Evolutionary conservation across 2,113 vertebrate genomes (phyloP).

Genomic region (Neogobius melanostomus): DNA sequence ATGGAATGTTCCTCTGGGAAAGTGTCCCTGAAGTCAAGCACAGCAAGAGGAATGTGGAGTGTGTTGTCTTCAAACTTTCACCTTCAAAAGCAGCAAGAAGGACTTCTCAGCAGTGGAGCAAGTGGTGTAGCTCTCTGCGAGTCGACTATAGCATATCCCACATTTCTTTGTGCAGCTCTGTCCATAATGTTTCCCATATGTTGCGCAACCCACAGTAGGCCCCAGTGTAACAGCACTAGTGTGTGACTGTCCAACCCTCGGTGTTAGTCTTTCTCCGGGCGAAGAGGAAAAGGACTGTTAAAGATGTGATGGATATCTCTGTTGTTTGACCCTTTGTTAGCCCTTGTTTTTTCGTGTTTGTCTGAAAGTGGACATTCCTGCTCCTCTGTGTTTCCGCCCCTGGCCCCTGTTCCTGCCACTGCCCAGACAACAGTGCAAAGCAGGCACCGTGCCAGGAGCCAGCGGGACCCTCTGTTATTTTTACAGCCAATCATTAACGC

Average conservation of each 20-base stretch:
- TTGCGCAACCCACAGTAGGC: slow-evolving; percentile 7
- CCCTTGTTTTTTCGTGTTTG: slow-evolving; percentile 31
- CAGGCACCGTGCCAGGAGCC: slow-evolving; percentile 1
- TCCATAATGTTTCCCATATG: not conserved
- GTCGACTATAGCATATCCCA: not conserved
- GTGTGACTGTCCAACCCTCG: slow-evolving; percentile 1
- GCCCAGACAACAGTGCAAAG: not conserved
- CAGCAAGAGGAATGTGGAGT: not conserved
- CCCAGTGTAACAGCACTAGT: not conserved
- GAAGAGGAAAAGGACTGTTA: slow-evolving; percentile 23
- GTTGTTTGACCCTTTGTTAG: slow-evolving; percentile 9
- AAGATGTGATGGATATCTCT: not conserved
- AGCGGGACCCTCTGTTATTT: slow-evolving; percentile 7
- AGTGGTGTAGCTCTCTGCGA: not conserved
- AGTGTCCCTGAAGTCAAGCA: slow-evolving; percentile 1
- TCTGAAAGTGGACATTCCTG: slow-evolving; percentile 51
- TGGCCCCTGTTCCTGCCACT: slow-evolving; percentile 18
- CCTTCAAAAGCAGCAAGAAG: not conserved
- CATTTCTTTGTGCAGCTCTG: not conserved
- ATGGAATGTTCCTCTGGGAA: slow-evolving; percentile 37
- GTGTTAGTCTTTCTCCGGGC: slow-evolving; percentile 10
- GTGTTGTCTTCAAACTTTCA: not conserved
- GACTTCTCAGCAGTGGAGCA: not conserved
- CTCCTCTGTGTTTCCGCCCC: slow-evolving; percentile 55
- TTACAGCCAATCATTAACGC: not conserved